These are phyloP conservation scores for Anadara kagoshimensis DNA, from an alignment of 1,140 invertebrate species.

Conservation along the genomic window DNA sequence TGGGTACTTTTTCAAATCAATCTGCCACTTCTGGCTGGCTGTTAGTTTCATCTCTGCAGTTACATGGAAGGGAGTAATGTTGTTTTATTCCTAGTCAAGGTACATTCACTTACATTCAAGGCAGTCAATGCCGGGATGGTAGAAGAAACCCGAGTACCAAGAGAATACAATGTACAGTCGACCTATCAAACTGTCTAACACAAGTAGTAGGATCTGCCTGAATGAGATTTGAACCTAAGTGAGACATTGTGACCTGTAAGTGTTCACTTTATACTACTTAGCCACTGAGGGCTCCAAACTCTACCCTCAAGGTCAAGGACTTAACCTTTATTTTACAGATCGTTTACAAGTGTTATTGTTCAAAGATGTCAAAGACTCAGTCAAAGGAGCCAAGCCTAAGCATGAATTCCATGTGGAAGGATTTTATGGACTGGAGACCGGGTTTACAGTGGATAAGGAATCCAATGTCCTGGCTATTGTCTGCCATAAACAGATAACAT, in stretches of 20 bases:
- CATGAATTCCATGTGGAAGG: slow-evolving; percentile 88
- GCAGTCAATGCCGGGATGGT: no score
- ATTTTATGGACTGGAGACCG: slow-evolving; percentile 89
- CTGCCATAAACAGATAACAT: slow-evolving; percentile 90
- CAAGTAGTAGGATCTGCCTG: neutral
- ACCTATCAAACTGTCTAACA: neutral
- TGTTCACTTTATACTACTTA: neutral
- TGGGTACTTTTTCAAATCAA: no score
- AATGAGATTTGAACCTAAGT: neutral
- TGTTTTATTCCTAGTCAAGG: no score
- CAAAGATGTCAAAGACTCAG: slow-evolving; percentile 89
- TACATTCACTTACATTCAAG: no score
- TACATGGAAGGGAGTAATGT: no score
- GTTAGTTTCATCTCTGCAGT: no score
- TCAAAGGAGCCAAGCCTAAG: slow-evolving; percentile 90
- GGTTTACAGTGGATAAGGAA: slow-evolving; percentile 93
- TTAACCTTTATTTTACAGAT: slow-evolving; percentile 79
- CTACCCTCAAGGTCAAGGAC: neutral
- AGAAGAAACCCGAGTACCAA: no score
- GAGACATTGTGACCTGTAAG: neutral
- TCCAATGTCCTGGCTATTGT: slow-evolving; percentile 92
- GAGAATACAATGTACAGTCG: neutral
- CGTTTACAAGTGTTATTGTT: slow-evolving; percentile 92
- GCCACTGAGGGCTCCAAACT: neutral
- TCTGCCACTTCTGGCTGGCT: no score